Evolutionary conservation across 2,113 vertebrate species (phyloP).

Genomic region (Chrysochloris asiatica): DNA sequence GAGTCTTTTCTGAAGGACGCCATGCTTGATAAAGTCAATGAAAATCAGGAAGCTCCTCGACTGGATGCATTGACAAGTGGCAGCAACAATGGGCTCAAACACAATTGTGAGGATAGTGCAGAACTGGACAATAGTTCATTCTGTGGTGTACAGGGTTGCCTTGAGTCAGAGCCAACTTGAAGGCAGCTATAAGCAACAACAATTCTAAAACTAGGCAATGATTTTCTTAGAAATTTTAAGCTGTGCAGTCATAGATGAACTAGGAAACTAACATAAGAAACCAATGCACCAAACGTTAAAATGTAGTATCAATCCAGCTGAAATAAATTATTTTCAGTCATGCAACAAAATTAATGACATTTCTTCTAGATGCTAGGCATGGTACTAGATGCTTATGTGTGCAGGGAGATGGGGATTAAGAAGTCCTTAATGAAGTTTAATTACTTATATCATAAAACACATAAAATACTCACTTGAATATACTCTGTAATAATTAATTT

Average conservation of each 20-base stretch:
- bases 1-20: no score
- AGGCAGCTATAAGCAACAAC: no score
- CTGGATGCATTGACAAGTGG: no score
- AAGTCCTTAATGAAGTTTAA: background rate
- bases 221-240: constrained; percentile 52
- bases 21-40: no score
- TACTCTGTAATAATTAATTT: background rate
- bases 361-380: background rate
- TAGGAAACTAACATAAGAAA: background rate
- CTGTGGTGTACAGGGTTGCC: no score
- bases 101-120: no score
- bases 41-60: no score
- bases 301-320: constrained; percentile 31
- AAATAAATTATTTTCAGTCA: constrained; percentile 40
- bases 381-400: background rate
- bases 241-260: background rate
- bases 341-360: constrained; percentile 45
- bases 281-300: constrained; percentile 20
- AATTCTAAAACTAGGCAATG: background rate
- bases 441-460: background rate
- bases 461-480: background rate
- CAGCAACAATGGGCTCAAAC: no score
- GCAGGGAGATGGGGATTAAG: background rate
- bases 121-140: no score
- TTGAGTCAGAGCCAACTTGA: no score